These are phyloP conservation scores for Megalurothrips usitatus DNA, from an alignment of 2,888 invertebrate genomes.

Conservation along the genomic window DNA sequence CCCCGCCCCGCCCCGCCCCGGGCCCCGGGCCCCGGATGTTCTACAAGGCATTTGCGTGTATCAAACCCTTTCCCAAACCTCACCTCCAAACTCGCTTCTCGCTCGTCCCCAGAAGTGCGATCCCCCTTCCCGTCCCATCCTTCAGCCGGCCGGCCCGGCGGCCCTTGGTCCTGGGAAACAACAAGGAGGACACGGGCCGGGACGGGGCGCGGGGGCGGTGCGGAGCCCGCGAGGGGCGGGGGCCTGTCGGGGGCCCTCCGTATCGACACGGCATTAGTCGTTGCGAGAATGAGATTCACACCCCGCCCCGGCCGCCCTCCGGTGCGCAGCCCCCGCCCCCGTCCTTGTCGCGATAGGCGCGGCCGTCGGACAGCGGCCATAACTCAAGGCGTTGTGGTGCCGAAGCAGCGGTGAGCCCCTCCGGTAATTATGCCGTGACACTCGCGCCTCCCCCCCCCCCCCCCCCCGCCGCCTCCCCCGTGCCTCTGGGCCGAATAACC, in stretches of 20 bases:
- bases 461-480: neutral
- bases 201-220: neutral
- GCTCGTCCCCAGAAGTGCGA: neutral
- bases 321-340: too few relatives aligned
- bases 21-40: neutral
- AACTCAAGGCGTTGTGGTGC: neutral
- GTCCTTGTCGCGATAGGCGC: too few relatives aligned
- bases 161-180: neutral
- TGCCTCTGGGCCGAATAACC: too few relatives aligned
- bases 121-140: neutral
- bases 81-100: too few relatives aligned
- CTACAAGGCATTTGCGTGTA: conserved; percentile 11
- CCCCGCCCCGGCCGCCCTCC: neutral
- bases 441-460: neutral
- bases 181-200: neutral
- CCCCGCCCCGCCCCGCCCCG: neutral
- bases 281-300: neutral
- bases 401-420: neutral
- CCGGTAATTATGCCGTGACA: neutral
- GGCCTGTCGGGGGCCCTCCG: neutral
- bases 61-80: neutral
- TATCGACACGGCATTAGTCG: conserved; percentile 6
- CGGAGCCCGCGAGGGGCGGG: neutral
- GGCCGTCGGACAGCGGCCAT: too few relatives aligned
- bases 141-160: neutral